Evolutionary conservation across 2,113 vertebrate species (phyloP).

Genomic region (Lota lota): DNA sequence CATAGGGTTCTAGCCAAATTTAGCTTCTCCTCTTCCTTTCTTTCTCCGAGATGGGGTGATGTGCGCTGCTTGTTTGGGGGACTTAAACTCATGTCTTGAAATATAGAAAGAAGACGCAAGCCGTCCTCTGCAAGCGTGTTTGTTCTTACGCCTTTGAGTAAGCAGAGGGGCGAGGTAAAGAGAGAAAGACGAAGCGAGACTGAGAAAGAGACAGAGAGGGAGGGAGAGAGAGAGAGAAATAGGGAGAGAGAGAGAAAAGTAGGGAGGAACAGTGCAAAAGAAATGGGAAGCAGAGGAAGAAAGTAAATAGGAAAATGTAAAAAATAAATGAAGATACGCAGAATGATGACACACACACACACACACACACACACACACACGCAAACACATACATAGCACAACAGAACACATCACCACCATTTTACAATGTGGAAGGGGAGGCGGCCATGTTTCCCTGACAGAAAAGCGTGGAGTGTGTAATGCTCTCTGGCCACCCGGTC

Average conservation of each 20-base stretch:
- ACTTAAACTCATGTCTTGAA: constrained; percentile 55
- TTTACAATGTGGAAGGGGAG: too few species aligned
- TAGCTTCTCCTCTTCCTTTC: neutral
- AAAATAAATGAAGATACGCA: too few species aligned
- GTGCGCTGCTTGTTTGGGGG: constrained; percentile 46
- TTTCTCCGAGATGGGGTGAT: constrained; percentile 21
- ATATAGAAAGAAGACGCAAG: constrained; percentile 58
- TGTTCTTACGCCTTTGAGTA: constrained; percentile 47
- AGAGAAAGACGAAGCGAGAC: neutral
- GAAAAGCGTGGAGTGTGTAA: too few species aligned
- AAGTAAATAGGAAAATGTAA: neutral
- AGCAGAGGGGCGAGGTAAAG: constrained; percentile 11
- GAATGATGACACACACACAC: too few species aligned
- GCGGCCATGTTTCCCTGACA: too few species aligned
- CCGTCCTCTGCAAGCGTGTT: constrained; percentile 64
- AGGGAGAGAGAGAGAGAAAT: neutral
- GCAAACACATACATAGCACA: too few species aligned
- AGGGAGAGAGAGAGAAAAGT: neutral
- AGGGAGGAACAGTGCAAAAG: neutral
- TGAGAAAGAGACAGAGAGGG: neutral
- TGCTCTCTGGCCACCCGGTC: constrained; percentile 31
- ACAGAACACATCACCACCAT: too few species aligned
- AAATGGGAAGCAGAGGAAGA: neutral
- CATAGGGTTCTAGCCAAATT: neutral
- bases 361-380: too few species aligned